Evolutionary conservation across 2,113 vertebrate species (phyloP), one percentile per base, ranked within the genome.

Genomic region (Zootoca vivipara): DNA sequence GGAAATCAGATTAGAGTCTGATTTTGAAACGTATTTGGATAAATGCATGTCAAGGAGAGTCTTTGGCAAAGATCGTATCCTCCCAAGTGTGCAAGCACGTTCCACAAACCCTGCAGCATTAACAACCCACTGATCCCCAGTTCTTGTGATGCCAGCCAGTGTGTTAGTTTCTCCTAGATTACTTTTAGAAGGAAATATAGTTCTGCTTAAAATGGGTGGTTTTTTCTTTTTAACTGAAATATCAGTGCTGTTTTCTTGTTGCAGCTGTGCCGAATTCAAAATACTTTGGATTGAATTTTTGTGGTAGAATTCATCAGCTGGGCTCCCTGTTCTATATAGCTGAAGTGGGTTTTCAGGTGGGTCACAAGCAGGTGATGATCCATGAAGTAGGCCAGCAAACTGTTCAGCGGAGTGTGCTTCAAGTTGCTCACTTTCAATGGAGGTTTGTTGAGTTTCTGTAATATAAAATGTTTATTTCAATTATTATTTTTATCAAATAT

Each of bases 311-410:
- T 94, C 93, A 64, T 93, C 91, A 81, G 72, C 86, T 0, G 70
- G 85, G 20, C 87, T 96, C 82, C 93, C 90, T 95, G 97, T 98
- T 92, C 95, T 94, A 93, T 99, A 99, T 13, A 99, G 97, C 89
- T 99, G 98, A 92, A 98, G 97, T 16, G 98, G 98, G 40, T 98
- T 99, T 81, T 99, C 98, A 1, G 98, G 99, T 30, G 97, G 98
- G 93, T 99, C 98, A 90, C 97, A 99, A 0, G 98, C 98, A 42
- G 99, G 99, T 65, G 99, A 99, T 0, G 98, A 99, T 75, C 99
- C 99, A 93, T 99, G 99, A 70, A 99, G 98, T 15, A 99, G 97
- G 91, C 99, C 99, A 38, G 98, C 98, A 91, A 99, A 99, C 94
- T 99, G 98, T 85, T 98, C 98, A 2, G 98, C 96, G 0, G 98